These are phyloP conservation scores for Dyspetes luteomarginatus DNA, from an alignment of 2,888 invertebrate species.

Conservation along the genomic window DNA sequence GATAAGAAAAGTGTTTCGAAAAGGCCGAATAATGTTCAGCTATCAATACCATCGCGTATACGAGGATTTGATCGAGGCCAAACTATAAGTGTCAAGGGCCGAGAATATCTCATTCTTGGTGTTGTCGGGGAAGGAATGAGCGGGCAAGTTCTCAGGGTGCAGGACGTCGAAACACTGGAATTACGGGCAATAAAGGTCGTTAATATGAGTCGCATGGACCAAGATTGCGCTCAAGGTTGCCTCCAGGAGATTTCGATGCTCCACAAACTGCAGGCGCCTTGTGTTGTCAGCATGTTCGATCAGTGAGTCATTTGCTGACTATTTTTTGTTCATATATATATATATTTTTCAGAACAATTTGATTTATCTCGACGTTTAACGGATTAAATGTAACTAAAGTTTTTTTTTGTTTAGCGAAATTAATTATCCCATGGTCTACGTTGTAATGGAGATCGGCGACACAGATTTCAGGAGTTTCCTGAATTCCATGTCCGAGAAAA, in stretches of 20 bases:
- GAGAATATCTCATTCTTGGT: conserved; percentile 89
- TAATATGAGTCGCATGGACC: conserved; percentile 89
- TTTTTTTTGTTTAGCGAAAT: conserved; percentile 87
- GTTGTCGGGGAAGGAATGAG: conserved; percentile 95
- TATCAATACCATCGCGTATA: conserved; percentile 67
- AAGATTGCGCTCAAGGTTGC: conserved; percentile 90
- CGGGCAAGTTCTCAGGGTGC: conserved; percentile 90
- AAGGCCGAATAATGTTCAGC: conserved; percentile 68
- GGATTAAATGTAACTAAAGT: conserved; percentile 8
- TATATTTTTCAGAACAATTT: neutral
- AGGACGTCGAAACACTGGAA: conserved; percentile 87
- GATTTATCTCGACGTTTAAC: neutral
- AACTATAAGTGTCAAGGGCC: conserved; percentile 88
- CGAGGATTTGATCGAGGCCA: conserved; percentile 77
- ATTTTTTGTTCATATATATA: neutral
- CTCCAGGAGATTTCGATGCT: conserved; percentile 95
- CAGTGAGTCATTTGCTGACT: conserved; percentile 89
- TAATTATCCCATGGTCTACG: conserved; percentile 85
- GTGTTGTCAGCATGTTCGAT: conserved; percentile 93
- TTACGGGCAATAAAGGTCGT: conserved; percentile 93
- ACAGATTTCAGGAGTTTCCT: conserved; percentile 93
- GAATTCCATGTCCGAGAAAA: conserved; percentile 84
- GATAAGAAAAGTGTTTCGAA: conserved; percentile 55
- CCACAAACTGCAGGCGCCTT: conserved; percentile 91
- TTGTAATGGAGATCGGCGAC: conserved; percentile 97